Percentiles rank a stretch among this genome's conserved stretches.
phyloP scores from a whole-genome alignment of 1,140 invertebrate species.

The Euglossa dilemma region DNA sequence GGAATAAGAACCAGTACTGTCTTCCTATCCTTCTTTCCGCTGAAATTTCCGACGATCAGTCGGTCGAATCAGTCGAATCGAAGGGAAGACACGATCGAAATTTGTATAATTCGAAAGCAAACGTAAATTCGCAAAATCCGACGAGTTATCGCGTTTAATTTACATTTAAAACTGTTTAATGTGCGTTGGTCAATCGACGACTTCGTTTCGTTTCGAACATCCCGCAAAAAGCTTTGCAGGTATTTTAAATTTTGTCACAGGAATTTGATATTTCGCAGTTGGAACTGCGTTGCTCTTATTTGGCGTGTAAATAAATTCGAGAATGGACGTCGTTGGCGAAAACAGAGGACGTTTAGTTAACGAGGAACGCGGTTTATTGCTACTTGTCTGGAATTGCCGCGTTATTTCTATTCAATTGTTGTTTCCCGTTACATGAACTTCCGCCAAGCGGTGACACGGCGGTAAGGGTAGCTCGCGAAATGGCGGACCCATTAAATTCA shows the following conservation, averaged over 20 bases:
- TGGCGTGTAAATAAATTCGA: background rate
- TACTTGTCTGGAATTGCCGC: background rate
- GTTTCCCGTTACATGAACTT: background rate
- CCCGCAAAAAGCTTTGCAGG: too few species aligned
- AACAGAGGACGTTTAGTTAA: background rate
- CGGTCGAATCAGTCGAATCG: too few species aligned
- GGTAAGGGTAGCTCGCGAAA: background rate
- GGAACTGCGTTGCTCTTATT: too few species aligned
- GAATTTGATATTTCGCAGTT: background rate
- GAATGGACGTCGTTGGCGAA: background rate
- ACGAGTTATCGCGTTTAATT: background rate
- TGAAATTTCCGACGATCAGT: too few species aligned
- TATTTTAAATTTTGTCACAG: too few species aligned
- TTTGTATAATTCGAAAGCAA: background rate
- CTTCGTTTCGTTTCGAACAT: background rate
- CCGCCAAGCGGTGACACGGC: too few species aligned
- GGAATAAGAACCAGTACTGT: too few species aligned
- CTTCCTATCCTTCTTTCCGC: too few species aligned
- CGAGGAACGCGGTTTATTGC: background rate
- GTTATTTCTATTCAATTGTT: constrained; percentile 6
- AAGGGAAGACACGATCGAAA: background rate
- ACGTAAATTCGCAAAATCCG: background rate
- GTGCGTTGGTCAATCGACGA: background rate
- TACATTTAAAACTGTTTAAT: too few species aligned
- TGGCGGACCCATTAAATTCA: background rate